Base-by-base conservation (phyloP, 2,797 vertebrate genomes). In the Ficedula albicollis region DNA sequence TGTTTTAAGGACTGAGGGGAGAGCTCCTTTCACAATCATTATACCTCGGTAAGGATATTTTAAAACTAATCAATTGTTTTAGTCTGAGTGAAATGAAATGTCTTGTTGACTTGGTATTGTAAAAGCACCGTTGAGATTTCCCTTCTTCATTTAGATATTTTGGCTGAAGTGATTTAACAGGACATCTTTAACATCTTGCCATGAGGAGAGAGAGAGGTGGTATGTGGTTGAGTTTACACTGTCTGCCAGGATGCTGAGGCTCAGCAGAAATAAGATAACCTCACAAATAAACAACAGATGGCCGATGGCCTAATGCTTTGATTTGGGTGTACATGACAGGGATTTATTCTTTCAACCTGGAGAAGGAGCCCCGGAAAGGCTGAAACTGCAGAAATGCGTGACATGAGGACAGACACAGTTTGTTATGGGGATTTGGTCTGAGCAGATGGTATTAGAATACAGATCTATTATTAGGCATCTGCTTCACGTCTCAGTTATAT, bases 11-110 rank as follows among this genome's bases (percentile, higher is more conserved):
- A 87, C 51, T 38, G 48, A 38, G 34, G 22, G 38, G 8, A 59
- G 46, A 8, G 13, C 13, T 94, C n/a, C 43, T 91, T 94, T 91
- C 39, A 69, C n/a, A 75, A 67, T 75, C 5, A 11, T 87, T 95
- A 95, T 90, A 72, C 73, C 63, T 90, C 21, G 4, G 55, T 90
- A 91, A 95, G 70, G 95, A 36, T 88, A 73, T 95, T 97, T 91
- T 94, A 43, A 94, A 97, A 95, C 94, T 86, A 97, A 97, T 97
- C 96, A 96, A 89, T 97, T 96, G 34, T 95, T 97, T 96, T 84
- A 92, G 90, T 95, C 90, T 54, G 54, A 85, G 72, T 22, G 66
- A 96, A 97, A 94, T 79, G 95, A 90, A 79, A 34, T 49, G 3
- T 94, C 91, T 80, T 74, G 29, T 94, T 95, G 80, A 92, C 58